Evolutionary conservation across 2,113 vertebrate species (phyloP).

Genomic region (Cebus imitator): DNA sequence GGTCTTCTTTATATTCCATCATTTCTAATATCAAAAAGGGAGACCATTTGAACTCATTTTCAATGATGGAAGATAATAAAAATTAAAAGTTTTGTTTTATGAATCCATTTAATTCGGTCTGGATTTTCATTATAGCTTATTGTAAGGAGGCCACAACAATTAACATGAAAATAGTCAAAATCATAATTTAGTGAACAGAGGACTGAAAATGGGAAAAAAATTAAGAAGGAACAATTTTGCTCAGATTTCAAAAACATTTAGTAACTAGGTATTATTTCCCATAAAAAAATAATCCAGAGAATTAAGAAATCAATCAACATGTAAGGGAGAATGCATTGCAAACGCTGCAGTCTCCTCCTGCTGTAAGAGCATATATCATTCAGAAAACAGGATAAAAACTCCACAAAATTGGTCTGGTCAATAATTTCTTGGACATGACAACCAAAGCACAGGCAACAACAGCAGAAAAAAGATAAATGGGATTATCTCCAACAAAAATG

Average conservation of each 20-base stretch:
- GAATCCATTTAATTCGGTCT: background rate
- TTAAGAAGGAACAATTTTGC: background rate
- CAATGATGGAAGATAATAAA: slow-evolving; percentile 14
- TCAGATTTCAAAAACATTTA: background rate
- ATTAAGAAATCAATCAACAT: background rate
- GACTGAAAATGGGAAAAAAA: background rate
- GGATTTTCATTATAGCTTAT: slow-evolving; percentile 1
- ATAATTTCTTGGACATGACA: background rate
- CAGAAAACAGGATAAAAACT: background rate
- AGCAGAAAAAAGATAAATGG: background rate
- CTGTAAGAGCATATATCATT: background rate
- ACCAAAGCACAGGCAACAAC: background rate
- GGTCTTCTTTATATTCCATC: background rate
- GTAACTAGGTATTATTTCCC: background rate
- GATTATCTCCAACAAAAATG: background rate
- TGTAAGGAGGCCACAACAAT: slow-evolving; percentile 15
- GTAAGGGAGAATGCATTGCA: background rate
- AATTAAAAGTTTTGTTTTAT: slow-evolving; percentile 5
- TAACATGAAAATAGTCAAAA: background rate
- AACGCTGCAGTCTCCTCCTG: background rate
- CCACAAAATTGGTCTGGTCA: background rate
- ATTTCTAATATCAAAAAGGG: background rate
- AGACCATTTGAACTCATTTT: slow-evolving; percentile 13
- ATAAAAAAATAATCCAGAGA: background rate
- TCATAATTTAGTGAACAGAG: slow-evolving; percentile 15